A percentile compares a stretch with the other conserved stretches of the same genome.
Evolutionary conservation across 2,888 invertebrate genomes (phyloP).

Genomic region (Hydroisotoma schaefferi): DNA sequence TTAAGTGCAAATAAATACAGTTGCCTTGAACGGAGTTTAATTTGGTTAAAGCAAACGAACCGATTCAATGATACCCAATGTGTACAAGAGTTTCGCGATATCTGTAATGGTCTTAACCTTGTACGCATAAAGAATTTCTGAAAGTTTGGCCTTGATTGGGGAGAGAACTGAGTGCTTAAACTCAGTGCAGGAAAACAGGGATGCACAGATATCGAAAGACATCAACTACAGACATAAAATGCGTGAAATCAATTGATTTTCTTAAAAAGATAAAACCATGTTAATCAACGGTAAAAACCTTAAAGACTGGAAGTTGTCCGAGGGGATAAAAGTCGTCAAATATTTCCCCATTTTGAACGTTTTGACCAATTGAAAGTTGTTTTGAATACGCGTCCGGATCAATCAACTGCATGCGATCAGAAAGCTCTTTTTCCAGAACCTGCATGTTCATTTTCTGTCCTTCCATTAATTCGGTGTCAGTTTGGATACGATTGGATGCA

Average conservation of each 20-base stretch:
- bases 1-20: neutral
- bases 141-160: conserved; percentile 75
- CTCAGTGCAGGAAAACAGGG: conserved; percentile 85
- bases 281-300: neutral
- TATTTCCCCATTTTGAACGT: conserved; percentile 50
- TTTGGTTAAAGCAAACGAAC: conserved; percentile 3
- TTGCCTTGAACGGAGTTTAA: conserved; percentile 3
- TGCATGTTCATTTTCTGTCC: conserved; percentile 75
- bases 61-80: conserved; percentile 12
- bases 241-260: neutral
- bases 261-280: neutral
- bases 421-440: conserved; percentile 71
- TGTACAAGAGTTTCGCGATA: conserved; percentile 53
- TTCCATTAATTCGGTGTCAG: conserved; percentile 74
- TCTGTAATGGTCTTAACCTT: conserved; percentile 62
- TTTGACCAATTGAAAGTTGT: conserved; percentile 81
- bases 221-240: conserved; percentile 57
- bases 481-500: conserved; percentile 58
- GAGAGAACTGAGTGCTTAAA: conserved; percentile 84
- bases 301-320: neutral
- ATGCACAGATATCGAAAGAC: conserved; percentile 74
- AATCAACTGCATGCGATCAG: conserved; percentile 67
- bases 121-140: conserved; percentile 62
- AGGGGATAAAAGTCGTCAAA: conserved; percentile 16
- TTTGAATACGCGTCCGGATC: conserved; percentile 51